Conservation (phyloP, 2,113 vertebrate species). For the Egretta garzetta region DNA sequence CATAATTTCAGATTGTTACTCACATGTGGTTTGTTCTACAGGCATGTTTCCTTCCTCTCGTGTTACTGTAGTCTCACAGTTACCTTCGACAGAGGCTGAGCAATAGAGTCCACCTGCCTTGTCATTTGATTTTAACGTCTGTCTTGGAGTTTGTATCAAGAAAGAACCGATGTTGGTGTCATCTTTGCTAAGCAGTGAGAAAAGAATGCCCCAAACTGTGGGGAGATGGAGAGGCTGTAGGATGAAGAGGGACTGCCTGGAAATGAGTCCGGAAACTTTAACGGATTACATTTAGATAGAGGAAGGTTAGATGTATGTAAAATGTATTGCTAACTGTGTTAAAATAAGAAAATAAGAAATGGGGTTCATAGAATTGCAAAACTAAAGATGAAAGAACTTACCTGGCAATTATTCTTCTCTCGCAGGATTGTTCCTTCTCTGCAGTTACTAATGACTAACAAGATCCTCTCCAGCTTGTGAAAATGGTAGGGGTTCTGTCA, state of each 20-base stretch:
- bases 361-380: neutral
- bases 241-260: neutral
- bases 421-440: neutral
- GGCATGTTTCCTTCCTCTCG: neutral
- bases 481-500: neutral
- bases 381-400: neutral
- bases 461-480: neutral
- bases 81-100: neutral
- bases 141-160: neutral
- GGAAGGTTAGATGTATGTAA: neutral
- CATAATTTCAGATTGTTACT: conserved; percentile 8
- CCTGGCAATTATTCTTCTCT: neutral
- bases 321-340: neutral
- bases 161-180: neutral
- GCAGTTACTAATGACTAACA: neutral
- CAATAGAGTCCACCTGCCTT: neutral
- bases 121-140: accelerated
- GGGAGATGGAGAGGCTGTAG: neutral
- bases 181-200: neutral
- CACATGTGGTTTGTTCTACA: neutral
- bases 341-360: neutral
- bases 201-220: accelerated
- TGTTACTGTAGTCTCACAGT: neutral
- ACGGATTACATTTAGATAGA: neutral
- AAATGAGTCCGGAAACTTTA: neutral